Conservation (phyloP, 2,797 vertebrate genomes). For the Hybognathus amarus region DNA sequence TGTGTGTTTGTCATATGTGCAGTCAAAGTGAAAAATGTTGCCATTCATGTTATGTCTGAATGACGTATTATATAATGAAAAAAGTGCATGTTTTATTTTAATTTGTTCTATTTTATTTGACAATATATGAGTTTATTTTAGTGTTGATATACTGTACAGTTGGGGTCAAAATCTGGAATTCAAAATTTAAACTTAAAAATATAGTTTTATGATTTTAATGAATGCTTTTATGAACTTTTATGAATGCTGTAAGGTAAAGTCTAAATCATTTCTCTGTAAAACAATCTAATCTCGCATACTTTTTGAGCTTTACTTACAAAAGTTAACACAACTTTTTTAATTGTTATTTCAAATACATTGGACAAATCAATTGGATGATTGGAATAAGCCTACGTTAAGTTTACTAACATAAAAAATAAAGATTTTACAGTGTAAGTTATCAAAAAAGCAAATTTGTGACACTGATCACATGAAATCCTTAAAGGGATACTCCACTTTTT, state of each 20-base stretch:
- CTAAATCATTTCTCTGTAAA: background rate
- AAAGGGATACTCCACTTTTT: no score
- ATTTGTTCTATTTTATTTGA: background rate
- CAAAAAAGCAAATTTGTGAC: background rate
- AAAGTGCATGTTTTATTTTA: background rate
- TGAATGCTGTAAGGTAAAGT: background rate
- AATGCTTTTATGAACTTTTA: background rate
- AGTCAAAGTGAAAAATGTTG: conserved; percentile 22
- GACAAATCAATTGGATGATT: background rate
- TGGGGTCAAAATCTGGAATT: conserved; percentile 11
- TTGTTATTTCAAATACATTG: background rate
- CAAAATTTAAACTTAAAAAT: background rate
- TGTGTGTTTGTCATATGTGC: conserved; percentile 9
- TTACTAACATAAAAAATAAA: background rate
- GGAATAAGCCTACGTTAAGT: background rate
- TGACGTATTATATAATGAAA: conserved; percentile 6
- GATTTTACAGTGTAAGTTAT: background rate
- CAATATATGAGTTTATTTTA: background rate
- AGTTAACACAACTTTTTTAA: background rate
- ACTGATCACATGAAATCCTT: background rate
- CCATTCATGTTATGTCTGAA: conserved; percentile 3
- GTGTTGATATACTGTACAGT: background rate
- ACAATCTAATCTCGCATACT: background rate
- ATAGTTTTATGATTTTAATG: background rate
- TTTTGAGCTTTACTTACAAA: background rate